Percentiles rank a stretch among this genome's conserved stretches.
These are phyloP conservation scores for Falco concolor DNA, from an alignment of 2,797 vertebrate species.

Conservation along the genomic window DNA sequence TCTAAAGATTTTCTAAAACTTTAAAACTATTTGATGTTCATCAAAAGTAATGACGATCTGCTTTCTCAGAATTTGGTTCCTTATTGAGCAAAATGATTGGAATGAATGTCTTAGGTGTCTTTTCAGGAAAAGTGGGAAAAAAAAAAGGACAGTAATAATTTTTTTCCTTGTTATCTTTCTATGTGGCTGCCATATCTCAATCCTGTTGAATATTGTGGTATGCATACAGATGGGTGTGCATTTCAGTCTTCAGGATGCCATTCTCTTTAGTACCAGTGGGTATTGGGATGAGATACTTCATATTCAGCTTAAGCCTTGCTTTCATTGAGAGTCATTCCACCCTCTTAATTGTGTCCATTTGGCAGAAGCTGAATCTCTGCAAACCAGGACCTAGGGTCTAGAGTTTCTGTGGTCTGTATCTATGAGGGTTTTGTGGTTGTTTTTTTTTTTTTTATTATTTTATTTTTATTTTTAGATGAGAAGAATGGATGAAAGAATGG, in stretches of 20 bases:
- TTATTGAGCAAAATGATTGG: background rate
- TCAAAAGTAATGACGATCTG: background rate
- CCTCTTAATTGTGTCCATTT: background rate
- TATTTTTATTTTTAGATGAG: background rate
- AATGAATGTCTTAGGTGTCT: background rate
- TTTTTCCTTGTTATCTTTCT: background rate
- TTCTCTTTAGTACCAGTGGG: background rate
- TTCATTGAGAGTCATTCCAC: background rate
- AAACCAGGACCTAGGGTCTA: background rate
- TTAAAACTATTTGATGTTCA: background rate
- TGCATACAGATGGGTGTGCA: no score
- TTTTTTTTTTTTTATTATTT: background rate
- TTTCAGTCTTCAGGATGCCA: background rate
- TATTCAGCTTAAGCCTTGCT: background rate
- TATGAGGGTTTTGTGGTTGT: background rate
- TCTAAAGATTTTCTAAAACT: background rate
- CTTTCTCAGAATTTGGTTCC: background rate
- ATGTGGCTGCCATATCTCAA: background rate
- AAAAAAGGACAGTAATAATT: background rate
- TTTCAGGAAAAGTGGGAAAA: background rate
- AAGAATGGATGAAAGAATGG: background rate
- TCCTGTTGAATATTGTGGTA: background rate
- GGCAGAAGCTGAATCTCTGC: background rate
- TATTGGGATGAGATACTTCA: background rate
- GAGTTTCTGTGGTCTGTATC: background rate